phyloP scores from a whole-genome alignment of 2,797 vertebrate genomes.

The Chaenodraco wilsoni region DNA sequence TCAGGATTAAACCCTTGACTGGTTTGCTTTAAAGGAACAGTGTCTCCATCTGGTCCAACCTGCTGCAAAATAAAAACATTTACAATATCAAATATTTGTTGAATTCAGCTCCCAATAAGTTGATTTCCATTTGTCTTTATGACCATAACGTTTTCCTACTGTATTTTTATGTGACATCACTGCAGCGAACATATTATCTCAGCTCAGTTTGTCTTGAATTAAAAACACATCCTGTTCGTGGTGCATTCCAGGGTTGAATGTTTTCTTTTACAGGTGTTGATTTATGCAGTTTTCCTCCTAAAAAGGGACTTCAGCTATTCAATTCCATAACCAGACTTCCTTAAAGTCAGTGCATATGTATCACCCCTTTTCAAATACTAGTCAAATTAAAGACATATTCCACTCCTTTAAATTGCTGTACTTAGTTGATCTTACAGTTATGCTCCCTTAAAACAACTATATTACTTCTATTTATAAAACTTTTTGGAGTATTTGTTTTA shows the following conservation, averaged over 20 bases:
- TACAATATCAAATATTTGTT: too few species aligned
- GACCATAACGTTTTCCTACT: too few species aligned
- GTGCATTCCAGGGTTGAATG: background rate
- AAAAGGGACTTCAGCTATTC: slow-evolving; percentile 18
- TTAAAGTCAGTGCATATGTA: background rate
- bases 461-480: slow-evolving; percentile 31
- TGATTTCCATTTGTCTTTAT: too few species aligned
- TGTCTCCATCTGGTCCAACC: slow-evolving; percentile 1
- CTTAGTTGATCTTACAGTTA: slow-evolving; percentile 28
- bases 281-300: background rate
- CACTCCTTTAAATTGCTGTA: slow-evolving; percentile 11
- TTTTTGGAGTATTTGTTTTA: slow-evolving; percentile 42
- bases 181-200: too few species aligned
- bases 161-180: too few species aligned
- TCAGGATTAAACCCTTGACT: slow-evolving; percentile 29
- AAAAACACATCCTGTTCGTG: too few species aligned
- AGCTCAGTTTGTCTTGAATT: too few species aligned
- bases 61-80: background rate
- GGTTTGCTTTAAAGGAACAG: slow-evolving; percentile 22
- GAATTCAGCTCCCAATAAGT: too few species aligned
- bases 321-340: background rate
- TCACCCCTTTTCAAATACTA: too few species aligned
- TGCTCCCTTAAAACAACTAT: slow-evolving; percentile 26
- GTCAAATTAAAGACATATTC: slow-evolving; percentile 22
- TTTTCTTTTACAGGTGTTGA: slow-evolving; percentile 4